phyloP scores from a whole-genome alignment of 30 jellyfish, hydroid and myxozoan species.

The Catostylus mosaicus region DNA sequence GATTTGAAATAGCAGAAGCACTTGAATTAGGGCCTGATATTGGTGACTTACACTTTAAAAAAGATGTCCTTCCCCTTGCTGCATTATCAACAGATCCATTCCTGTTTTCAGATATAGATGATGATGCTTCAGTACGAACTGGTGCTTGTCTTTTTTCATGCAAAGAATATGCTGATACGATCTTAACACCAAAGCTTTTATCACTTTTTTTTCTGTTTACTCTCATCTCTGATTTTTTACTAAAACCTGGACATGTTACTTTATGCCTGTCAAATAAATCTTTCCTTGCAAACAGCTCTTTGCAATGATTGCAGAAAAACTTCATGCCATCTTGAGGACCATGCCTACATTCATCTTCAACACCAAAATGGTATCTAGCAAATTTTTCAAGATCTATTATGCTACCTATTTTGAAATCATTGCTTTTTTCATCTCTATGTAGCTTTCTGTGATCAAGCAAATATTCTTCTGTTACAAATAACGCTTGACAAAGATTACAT shows the following conservation, averaged over 20 bases:
- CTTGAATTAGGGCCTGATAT: background rate
- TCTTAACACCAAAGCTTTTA: slow-evolving; percentile 1
- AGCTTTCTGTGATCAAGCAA: slow-evolving; percentile 25
- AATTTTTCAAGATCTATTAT: slow-evolving; percentile 24
- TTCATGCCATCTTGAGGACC: background rate
- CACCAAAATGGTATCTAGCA: slow-evolving; percentile 18
- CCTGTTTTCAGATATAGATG: slow-evolving; percentile 10
- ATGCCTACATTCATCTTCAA: background rate
- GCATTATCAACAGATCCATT: background rate
- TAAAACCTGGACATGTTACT: background rate
- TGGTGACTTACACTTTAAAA: background rate
- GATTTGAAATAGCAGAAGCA: background rate
- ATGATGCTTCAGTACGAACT: too few relatives aligned
- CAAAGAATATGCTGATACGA: slow-evolving; percentile 39
- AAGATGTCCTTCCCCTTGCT: background rate
- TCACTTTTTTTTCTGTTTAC: background rate
- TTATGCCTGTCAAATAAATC: slow-evolving; percentile 7
- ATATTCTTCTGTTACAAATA: slow-evolving; percentile 27
- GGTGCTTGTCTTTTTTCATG: background rate
- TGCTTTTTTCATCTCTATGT: background rate
- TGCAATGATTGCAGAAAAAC: slow-evolving; percentile 17
- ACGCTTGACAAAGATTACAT: slow-evolving; percentile 42
- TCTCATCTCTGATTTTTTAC: background rate
- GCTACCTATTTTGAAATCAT: slow-evolving; percentile 23
- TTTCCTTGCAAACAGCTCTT: background rate